Evolutionary conservation across 2,888 invertebrate genomes (phyloP).

Genomic region (Caenorhabditis afra): DNA sequence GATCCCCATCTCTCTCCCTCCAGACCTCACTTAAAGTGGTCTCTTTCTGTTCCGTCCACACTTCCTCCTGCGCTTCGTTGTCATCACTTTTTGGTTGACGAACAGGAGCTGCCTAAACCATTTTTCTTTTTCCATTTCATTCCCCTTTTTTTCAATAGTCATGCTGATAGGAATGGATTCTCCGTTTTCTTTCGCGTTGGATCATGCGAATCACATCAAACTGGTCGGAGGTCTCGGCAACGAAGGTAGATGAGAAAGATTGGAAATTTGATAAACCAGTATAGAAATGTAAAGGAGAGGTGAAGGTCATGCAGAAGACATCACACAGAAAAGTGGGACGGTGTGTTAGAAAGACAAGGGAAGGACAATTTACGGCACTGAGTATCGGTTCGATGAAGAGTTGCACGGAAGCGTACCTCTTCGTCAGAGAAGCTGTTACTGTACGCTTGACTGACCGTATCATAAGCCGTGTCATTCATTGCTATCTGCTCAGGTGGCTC

Average conservation of each 20-base stretch:
- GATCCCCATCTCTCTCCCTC: conserved; percentile 63
- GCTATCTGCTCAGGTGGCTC: conserved; percentile 59
- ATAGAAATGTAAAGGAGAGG: conserved; percentile 7
- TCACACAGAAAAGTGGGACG: not conserved
- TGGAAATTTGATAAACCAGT: conserved; percentile 25
- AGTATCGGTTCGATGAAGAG: conserved; percentile 31
- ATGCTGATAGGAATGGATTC: conserved; percentile 28
- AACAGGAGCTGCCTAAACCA: conserved; percentile 28
- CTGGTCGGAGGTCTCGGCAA: conserved; percentile 8
- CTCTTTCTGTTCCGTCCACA: conserved; percentile 56
- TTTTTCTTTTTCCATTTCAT: not conserved
- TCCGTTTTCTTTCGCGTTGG: not conserved
- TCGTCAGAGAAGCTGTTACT: conserved; percentile 71
- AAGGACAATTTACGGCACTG: conserved; percentile 33
- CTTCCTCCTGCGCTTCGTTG: conserved; percentile 47
- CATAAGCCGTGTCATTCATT: conserved; percentile 58
- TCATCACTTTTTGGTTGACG: conserved; percentile 33
- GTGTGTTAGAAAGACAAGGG: conserved; percentile 4
- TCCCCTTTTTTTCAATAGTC: not conserved
- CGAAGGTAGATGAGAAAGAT: not conserved
- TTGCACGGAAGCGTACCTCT: conserved; percentile 60
- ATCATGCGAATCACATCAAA: conserved; percentile 29
- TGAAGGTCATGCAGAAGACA: conserved; percentile 38
- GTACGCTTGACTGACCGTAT: conserved; percentile 66
- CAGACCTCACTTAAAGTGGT: conserved; percentile 63